A percentile compares a stretch with the other conserved stretches of the same genome.
Conservation (phyloP, 1,140 invertebrate species). For the Cotesia chilonis region DNA sequence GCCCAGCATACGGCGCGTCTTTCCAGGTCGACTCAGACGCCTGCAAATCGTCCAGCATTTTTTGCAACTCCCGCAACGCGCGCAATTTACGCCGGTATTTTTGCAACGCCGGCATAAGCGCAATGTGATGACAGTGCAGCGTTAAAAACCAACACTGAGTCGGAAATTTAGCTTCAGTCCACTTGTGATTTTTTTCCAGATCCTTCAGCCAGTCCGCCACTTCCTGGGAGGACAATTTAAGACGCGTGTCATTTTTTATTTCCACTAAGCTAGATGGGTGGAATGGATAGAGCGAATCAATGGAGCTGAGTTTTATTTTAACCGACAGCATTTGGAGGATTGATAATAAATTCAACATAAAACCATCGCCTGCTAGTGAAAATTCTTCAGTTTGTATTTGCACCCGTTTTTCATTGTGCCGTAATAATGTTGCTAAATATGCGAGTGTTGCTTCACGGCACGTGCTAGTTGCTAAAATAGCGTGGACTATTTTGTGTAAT, state of each 20-base stretch:
- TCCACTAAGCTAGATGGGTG: constrained; percentile 80
- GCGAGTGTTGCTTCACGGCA: constrained; percentile 79
- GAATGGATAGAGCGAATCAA: constrained; percentile 89
- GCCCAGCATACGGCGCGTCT: constrained; percentile 76
- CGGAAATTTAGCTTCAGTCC: constrained; percentile 87
- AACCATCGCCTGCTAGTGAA: constrained; percentile 87
- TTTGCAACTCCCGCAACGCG: constrained; percentile 88
- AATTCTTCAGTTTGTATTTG: constrained; percentile 90
- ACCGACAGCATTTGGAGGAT: constrained; percentile 88
- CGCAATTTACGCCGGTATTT: constrained; percentile 86
- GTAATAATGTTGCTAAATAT: constrained; percentile 80
- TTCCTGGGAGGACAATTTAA: constrained; percentile 84
- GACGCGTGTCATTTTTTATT: constrained; percentile 84
- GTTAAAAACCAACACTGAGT: constrained; percentile 98
- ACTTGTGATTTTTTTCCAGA: constrained; percentile 69
- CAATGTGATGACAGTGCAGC: constrained; percentile 90
- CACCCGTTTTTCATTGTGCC: constrained; percentile 85
- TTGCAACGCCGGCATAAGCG: constrained; percentile 86
- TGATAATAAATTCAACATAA: constrained; percentile 92
- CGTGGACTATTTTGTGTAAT: constrained; percentile 84
- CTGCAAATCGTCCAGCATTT: constrained; percentile 87
- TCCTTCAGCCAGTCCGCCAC: constrained; percentile 78
- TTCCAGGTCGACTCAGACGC: constrained; percentile 85
- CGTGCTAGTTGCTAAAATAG: constrained; percentile 80
- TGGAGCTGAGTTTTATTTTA: constrained; percentile 84